phyloP scores from a whole-genome alignment of 2,113 vertebrate species.

The Corydoras sp. region DNA sequence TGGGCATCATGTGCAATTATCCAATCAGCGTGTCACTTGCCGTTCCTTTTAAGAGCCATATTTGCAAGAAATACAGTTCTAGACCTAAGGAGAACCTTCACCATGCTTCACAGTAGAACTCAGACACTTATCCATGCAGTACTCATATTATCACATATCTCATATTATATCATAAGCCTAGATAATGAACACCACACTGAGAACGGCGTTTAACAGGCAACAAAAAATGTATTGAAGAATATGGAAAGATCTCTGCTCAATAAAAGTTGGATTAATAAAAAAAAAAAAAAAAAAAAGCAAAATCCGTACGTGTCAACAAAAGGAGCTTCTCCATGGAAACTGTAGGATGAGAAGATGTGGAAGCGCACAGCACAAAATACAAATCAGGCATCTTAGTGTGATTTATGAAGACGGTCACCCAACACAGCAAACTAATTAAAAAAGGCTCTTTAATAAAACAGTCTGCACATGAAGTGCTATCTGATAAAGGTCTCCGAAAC shows the following conservation, averaged over 20 bases:
- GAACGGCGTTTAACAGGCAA: too few relatives aligned
- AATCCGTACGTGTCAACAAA: neutral
- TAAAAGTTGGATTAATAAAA: neutral
- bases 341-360: neutral
- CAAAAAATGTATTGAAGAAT: neutral
- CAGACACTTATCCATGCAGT: too few relatives aligned
- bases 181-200: too few relatives aligned
- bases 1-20: too few relatives aligned
- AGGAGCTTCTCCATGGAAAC: slow-evolving; percentile 15
- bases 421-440: neutral
- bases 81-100: too few relatives aligned
- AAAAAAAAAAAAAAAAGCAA: neutral
- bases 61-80: too few relatives aligned
- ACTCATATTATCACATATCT: too few relatives aligned
- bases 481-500: neutral
- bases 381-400: neutral
- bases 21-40: too few relatives aligned
- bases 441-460: neutral
- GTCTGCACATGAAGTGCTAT: neutral
- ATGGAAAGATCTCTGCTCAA: neutral
- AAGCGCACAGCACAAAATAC: neutral
- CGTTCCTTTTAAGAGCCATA: too few relatives aligned
- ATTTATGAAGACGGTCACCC: neutral
- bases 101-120: too few relatives aligned
- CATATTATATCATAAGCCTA: too few relatives aligned